Percentiles rank a stretch among this genome's conserved stretches.
These are phyloP conservation scores for Prolemur simus DNA, from an alignment of 2,113 vertebrate genomes.

Conservation along the genomic window DNA sequence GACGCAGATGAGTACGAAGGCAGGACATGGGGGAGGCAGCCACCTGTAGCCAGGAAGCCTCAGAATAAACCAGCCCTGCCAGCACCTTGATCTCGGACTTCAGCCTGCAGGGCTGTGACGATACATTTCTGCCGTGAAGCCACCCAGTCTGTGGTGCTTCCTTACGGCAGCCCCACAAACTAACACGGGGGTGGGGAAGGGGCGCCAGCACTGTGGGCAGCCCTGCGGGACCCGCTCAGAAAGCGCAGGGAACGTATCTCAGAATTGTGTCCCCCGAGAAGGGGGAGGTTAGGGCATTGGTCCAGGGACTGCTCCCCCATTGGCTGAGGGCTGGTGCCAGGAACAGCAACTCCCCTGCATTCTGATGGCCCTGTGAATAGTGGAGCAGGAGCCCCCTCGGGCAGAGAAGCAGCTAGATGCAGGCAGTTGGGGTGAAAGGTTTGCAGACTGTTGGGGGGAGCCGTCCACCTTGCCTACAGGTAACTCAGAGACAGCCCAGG, in stretches of 20 bases:
- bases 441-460: not conserved
- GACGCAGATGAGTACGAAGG: not conserved
- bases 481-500: not conserved
- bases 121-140: not conserved
- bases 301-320: not conserved
- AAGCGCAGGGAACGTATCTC: not conserved
- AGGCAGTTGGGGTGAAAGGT: fast-evolving
- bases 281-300: fast-evolving
- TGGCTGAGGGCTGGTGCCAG: not conserved
- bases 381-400: not conserved
- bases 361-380: not conserved
- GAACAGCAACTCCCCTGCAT: fast-evolving
- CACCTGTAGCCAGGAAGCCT: not conserved
- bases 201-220: not conserved
- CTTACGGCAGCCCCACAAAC: not conserved
- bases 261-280: not conserved
- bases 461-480: not conserved
- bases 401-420: not conserved
- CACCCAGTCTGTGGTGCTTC: not conserved
- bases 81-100: not conserved
- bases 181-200: not conserved
- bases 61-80: not conserved
- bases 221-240: not conserved
- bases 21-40: not conserved
- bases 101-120: not conserved